Evolutionary conservation across 2,113 vertebrate genomes (phyloP), one percentile per base, ranked within the genome.

Genomic region (Dicerorhinus sumatrensis): DNA sequence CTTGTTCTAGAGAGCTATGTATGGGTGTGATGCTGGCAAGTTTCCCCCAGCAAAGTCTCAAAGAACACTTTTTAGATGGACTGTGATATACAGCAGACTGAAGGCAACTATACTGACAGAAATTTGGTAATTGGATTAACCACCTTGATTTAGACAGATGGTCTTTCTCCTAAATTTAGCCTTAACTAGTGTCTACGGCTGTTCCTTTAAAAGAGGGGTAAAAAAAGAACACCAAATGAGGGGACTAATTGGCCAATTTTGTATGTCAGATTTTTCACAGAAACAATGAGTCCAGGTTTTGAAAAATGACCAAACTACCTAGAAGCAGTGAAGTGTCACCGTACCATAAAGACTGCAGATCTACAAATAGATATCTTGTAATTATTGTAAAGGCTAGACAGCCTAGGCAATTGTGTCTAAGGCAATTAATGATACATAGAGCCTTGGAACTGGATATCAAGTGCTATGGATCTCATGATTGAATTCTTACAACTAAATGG

Each of bases 51-150:
- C 3, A 56, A 17, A 72, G 46, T 75, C 46, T 81, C 73, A 25
- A 88, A 92, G 73, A 81, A 69, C 29, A 7, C 20, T 12, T 77
- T 81, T 72, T 48, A 77, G 70, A 54, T 72, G 88, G 69, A 70
- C 46, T 27, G 9, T 62, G 48, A 69, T 46, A 3, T 58, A 18
- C 33, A 21, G 56, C 33, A 56, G 17, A 89, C 36, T 0, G 27
- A 70, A 79, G 70, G 63, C 42, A 65, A 20, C 62, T 76, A 5
- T 54, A 31, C 51, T 60, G 69, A 87, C 63, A 92, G 79, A 89
- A 95, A 93, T 82, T 86, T 46, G 63, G 77, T 92, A 56, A 81
- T 33, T 98, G 92, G 70, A 95, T 86, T 93, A 91, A 83, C 69
- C 82, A 93, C 77, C 77, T 89, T 80, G 33, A 33, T 82, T 95